Base-by-base conservation (phyloP, 2,797 vertebrate genomes). In the Brachyrhaphis roseni region DNA sequence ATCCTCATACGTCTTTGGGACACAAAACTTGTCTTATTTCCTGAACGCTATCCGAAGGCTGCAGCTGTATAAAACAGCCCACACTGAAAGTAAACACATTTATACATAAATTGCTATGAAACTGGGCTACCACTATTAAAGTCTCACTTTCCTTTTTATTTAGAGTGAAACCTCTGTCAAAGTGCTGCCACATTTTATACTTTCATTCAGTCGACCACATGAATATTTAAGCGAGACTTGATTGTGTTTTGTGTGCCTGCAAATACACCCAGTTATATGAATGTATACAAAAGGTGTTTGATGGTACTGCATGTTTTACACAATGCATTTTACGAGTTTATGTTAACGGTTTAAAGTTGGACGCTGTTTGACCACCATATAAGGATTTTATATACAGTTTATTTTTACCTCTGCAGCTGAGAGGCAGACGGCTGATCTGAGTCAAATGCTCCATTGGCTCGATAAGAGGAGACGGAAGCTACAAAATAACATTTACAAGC, bases 301-400 rank as follows among this genome's bases (percentile, higher is more conserved):
- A n/a, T 78, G 12, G 68, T 62, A 23, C 34, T 72, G 5, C 36
- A 2, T 11, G 43, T 31, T 41, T 57, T 16, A 57, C 57, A 41
- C 18, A 72, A 34, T 53, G 16, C 71, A 6, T 72, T 74, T 68
- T 79, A 51, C 72, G 15, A 74, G 49, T 68, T 23, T 78, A 20
- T 49, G 49, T 71, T 13, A 20, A 70, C 13, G 51, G 64, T 46
- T 28, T 70, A 36, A 41, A 66, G 41, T 57, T 41, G 8, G 20
- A 77, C 47, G 16, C 20, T 46, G 20, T 45, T 78, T 41, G 47
- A 43, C 43, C 12, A 8, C 62, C 49, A 16, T 45, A 28, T n/a
- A 73, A 16, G 39, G 55, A 71, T 51, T 34, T 23, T 16, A 26
- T 71, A 43, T 13, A 3, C 55, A 18, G 7, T 28, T 55, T 34